A percentile compares a stretch with the other conserved stretches of the same genome.
These are phyloP conservation scores for Incurvaria masculella DNA, from an alignment of 2,888 invertebrate genomes.

Conservation along the genomic window DNA sequence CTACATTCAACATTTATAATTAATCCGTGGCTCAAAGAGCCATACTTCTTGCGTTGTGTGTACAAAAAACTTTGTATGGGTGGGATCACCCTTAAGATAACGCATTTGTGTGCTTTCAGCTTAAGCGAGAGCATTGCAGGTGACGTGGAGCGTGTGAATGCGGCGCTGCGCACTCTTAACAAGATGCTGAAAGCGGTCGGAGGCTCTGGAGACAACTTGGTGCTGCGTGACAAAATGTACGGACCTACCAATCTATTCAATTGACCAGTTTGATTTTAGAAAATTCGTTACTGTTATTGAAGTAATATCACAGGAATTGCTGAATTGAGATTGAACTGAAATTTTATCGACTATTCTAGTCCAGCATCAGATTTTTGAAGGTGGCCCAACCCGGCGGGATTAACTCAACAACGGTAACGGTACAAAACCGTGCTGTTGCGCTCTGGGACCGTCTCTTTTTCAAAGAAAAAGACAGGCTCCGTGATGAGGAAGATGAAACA, in stretches of 20 bases:
- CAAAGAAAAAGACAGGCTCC: no score
- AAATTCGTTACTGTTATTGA: background rate
- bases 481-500: no score
- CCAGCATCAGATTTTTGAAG: background rate
- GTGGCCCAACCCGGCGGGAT: no score
- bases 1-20: no score
- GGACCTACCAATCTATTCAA: slow-evolving; percentile 12
- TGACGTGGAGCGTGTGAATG: slow-evolving; percentile 75
- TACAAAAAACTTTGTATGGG: no score
- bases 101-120: no score
- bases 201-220: slow-evolving; percentile 68
- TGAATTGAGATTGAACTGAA: background rate
- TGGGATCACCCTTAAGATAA: no score
- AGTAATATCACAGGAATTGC: background rate
- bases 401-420: background rate
- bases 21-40: no score
- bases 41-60: no score
- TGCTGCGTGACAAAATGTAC: slow-evolving; percentile 45
- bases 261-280: background rate
- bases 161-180: slow-evolving; percentile 68
- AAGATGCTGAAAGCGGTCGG: slow-evolving; percentile 72
- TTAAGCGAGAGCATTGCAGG: slow-evolving; percentile 78
- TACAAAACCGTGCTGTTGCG: no score
- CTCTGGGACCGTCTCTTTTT: no score
- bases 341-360: background rate